Conservation (phyloP, 2,797 vertebrate species). For the Ptychobarbus kaznakovi region DNA sequence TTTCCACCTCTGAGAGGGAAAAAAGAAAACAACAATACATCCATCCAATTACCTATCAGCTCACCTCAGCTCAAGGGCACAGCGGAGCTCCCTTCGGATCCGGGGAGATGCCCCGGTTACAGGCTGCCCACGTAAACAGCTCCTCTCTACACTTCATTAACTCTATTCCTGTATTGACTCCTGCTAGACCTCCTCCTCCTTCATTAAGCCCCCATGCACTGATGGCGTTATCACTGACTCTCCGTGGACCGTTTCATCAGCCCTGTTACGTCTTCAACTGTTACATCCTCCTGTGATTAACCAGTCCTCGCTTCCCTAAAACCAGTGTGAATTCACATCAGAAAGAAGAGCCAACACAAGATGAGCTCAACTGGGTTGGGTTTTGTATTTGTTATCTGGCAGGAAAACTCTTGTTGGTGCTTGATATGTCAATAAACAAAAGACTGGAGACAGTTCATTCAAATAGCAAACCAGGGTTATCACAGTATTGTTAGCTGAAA, state of each 20-base stretch:
- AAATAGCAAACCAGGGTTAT: neutral
- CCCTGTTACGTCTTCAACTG: conserved; percentile 46
- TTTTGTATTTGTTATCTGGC: conserved; percentile 7
- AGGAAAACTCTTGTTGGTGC: neutral
- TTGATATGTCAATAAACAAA: neutral
- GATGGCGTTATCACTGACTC: conserved; percentile 67
- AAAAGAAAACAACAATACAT: conserved; percentile 56
- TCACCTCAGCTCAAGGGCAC: conserved; percentile 63
- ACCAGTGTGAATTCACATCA: neutral
- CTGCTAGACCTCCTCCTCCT: conserved; percentile 58
- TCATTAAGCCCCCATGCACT: conserved; percentile 74
- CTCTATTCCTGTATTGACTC: conserved; percentile 71
- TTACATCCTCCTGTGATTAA: conserved; percentile 36
- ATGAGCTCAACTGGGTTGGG: neutral
- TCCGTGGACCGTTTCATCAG: conserved; percentile 55
- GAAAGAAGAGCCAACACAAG: conserved; percentile 3
- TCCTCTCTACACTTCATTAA: conserved; percentile 77
- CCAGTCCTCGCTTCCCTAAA: conserved; percentile 4
- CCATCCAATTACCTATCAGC: conserved; percentile 59
- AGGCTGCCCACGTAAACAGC: conserved; percentile 69
- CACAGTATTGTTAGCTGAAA: neutral
- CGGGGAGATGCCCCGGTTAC: conserved; percentile 53
- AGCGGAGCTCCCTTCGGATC: conserved; percentile 60
- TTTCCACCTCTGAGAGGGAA: conserved; percentile 50
- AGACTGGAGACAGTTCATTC: neutral